These are phyloP conservation scores for Helarctos malayanus DNA, from an alignment of 2,797 vertebrate species.

Conservation along the genomic window DNA sequence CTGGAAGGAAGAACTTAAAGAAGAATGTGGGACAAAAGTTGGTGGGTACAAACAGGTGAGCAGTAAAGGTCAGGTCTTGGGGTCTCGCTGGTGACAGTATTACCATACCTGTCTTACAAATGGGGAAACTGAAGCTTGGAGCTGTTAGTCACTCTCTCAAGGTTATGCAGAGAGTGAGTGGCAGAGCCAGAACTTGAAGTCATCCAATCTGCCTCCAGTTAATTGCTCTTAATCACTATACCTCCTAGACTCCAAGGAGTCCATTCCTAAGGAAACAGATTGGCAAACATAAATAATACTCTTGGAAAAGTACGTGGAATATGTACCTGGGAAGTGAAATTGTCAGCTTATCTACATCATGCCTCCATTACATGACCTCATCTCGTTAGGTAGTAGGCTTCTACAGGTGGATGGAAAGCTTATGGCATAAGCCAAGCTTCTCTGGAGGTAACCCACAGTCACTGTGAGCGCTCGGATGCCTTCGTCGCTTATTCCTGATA, in stretches of 20 bases:
- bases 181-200: background rate
- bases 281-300: slow-evolving; percentile 9
- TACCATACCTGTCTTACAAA: background rate
- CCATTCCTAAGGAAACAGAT: background rate
- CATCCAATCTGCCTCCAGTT: background rate
- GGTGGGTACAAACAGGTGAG: background rate
- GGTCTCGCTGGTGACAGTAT: background rate
- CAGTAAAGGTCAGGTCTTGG: background rate
- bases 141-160: slow-evolving; percentile 29
- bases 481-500: background rate
- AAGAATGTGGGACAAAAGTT: background rate
- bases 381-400: background rate
- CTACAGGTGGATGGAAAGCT: background rate
- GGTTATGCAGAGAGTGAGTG: background rate
- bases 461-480: background rate
- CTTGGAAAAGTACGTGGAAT: background rate
- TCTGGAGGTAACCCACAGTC: background rate
- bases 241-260: background rate
- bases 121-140: background rate
- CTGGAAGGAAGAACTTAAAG: background rate
- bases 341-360: background rate
- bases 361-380: too few relatives aligned
- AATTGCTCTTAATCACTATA: background rate
- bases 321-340: background rate
- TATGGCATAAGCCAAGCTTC: background rate